Evolutionary conservation across 2,797 vertebrate species (phyloP).

Genomic region (Nannoperca australis): DNA sequence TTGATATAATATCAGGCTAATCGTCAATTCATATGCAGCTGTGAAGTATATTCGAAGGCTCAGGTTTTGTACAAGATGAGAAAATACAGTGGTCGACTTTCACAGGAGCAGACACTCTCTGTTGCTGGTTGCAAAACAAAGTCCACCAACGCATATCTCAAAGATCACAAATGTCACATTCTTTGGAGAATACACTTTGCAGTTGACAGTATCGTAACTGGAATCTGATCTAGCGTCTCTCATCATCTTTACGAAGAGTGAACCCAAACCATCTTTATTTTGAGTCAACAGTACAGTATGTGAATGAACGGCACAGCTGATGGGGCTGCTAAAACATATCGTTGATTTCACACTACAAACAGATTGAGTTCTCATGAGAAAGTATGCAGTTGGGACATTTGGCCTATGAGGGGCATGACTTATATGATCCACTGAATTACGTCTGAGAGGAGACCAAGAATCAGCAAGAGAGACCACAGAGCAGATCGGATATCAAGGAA

Average conservation of each 20-base stretch:
- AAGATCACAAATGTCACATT: constrained; percentile 50
- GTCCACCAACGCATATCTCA: constrained; percentile 27
- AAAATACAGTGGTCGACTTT: background rate
- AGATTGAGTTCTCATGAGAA: constrained; percentile 79
- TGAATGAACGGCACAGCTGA: constrained; percentile 87
- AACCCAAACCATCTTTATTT: constrained; percentile 73
- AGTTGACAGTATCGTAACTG: constrained; percentile 60
- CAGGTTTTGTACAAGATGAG: constrained; percentile 1
- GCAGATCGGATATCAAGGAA: constrained; percentile 60
- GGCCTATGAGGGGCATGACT: constrained; percentile 63
- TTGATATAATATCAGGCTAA: background rate
- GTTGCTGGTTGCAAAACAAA: constrained; percentile 8
- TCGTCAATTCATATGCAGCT: constrained; percentile 1
- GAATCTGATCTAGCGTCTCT: constrained; percentile 63
- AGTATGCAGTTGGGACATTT: constrained; percentile 75
- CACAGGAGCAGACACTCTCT: background rate
- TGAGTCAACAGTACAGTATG: constrained; percentile 77
- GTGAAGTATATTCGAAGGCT: background rate
- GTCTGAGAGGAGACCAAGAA: constrained; percentile 59
- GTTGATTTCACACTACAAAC: constrained; percentile 78
- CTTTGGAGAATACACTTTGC: constrained; percentile 52
- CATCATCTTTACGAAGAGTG: constrained; percentile 44
- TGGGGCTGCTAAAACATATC: constrained; percentile 69
- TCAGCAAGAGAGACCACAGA: constrained; percentile 31
- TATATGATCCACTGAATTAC: constrained; percentile 66